Evolutionary conservation across 2,797 vertebrate genomes (phyloP), one percentile per base, ranked within the genome.

Genomic region (Micropoecilia bifurca): DNA sequence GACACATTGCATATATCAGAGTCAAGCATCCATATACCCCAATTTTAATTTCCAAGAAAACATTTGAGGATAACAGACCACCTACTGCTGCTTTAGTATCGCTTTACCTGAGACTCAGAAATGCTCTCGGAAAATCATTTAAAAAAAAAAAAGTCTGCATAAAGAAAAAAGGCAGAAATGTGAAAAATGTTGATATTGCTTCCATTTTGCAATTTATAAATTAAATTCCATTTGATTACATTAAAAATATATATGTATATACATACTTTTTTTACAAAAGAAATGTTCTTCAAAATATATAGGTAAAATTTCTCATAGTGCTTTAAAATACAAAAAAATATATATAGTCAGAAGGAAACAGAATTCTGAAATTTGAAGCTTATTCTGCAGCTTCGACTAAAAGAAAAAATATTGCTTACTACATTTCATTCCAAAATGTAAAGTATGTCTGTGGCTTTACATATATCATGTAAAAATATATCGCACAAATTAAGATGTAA

Each of bases 41-140:
- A 25, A 25, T 53, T 53, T 53, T 53, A n/a, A 55, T 28, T 55
- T 28, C 12, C 4, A 55, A n/a, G 53, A 13, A n/a, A 55, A 28
- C 25, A 55, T 28, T n/a, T n/a, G 53, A 90, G 88, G 87, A 80
- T 85, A 87, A 69, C 57, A 53, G 9, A 77, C 68, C n/a, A 10
- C 46, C 76, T 50, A 81, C 13, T 73, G n/a, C 46, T 33, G 75
- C 71, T 78, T 55, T 0, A 1, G 53, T 13, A 68, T 73, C 74
- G 69, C 71, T 68, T 84, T 91, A 88, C 91, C 93, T 93, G 92
- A 94, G 93, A 90, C 72, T 47, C 22, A 71, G 47, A 53, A 20
- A 80, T 61, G 69, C 69, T 55, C 33, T 33, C 25, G n/a, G 25
- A 61, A 33, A 3, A 39, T 10, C 10, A 63, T 6, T 20, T 14